Conservation (phyloP, 2,888 invertebrate genomes). For the Norana najaformis region DNA sequence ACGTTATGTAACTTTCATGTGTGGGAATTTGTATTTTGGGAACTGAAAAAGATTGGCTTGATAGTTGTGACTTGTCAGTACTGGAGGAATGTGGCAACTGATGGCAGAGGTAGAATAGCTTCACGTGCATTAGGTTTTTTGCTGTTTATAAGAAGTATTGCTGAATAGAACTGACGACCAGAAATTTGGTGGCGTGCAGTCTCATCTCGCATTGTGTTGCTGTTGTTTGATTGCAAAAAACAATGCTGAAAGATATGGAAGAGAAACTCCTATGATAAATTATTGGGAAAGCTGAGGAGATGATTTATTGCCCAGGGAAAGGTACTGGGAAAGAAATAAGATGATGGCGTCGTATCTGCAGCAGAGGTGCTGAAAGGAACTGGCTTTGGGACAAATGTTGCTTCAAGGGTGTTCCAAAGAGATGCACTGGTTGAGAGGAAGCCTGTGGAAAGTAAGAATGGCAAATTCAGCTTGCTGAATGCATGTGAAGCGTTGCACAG, state of each 20-base stretch:
- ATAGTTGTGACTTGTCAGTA: background rate
- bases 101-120: background rate
- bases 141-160: background rate
- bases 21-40: background rate
- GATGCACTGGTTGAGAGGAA: background rate
- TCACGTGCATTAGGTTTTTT: background rate
- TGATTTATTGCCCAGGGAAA: background rate
- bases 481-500: background rate
- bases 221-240: background rate
- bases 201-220: background rate
- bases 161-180: background rate
- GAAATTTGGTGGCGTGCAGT: background rate
- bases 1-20: background rate
- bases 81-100: background rate
- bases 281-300: background rate
- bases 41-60: background rate
- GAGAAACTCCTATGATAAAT: background rate
- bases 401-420: background rate
- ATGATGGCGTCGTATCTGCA: background rate
- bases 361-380: slow-evolving; percentile 13
- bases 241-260: background rate
- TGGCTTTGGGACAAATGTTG: background rate
- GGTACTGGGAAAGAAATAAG: background rate
- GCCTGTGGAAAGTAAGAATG: background rate
- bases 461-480: background rate